These are phyloP conservation scores for Eurypyga helias DNA, from an alignment of 2,113 vertebrate genomes.

Conservation along the genomic window DNA sequence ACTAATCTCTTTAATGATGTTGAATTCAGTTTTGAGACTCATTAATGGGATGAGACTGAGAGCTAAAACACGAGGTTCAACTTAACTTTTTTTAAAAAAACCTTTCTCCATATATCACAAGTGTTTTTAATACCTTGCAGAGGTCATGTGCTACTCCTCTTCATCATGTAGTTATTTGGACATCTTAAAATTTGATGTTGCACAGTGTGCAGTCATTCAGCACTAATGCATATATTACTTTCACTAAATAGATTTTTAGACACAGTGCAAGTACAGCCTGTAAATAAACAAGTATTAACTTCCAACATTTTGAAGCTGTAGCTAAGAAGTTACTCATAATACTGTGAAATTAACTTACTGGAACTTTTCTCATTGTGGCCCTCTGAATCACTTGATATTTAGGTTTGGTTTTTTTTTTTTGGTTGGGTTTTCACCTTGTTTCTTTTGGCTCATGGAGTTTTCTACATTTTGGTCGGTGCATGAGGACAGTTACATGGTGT, in stretches of 20 bases:
- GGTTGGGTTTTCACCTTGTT: too few species aligned
- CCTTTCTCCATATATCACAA: not conserved
- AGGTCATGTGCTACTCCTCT: not conserved
- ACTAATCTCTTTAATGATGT: not conserved
- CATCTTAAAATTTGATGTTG: not conserved
- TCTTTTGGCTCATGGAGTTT: not conserved
- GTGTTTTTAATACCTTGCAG: not conserved
- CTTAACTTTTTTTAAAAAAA: not conserved
- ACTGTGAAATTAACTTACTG: not conserved
- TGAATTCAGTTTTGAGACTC: not conserved
- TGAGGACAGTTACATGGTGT: not conserved
- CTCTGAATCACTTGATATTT: not conserved
- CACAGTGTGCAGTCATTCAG: not conserved
- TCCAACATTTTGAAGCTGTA: not conserved
- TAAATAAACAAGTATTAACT: not conserved
- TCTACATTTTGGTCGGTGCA: not conserved
- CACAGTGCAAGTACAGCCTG: not conserved
- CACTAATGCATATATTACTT: not conserved
- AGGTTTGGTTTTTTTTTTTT: too few species aligned
- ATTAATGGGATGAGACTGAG: not conserved
- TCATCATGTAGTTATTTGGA: not conserved
- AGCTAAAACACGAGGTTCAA: not conserved
- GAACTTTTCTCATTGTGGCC: not conserved
- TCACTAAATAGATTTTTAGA: not conserved
- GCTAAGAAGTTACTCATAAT: not conserved